Percentiles rank a stretch among this genome's conserved stretches.
Evolutionary conservation across 92 coral and sea anemone species (phyloP).

Genomic region (Bergia puertoricense): DNA sequence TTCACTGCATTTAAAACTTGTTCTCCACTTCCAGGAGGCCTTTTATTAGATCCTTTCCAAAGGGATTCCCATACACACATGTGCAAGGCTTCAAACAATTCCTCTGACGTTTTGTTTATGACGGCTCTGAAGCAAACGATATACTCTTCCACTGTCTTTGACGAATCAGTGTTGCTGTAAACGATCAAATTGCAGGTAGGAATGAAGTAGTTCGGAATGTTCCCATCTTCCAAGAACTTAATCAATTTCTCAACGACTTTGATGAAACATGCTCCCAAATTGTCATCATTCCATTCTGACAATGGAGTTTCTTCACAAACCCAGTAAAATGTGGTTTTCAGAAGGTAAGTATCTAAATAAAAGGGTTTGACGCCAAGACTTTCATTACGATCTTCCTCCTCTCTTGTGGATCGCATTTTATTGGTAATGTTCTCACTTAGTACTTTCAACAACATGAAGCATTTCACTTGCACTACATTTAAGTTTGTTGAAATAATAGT

Average conservation of each 20-base stretch:
- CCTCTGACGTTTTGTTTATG: not conserved
- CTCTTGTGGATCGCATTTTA: not conserved
- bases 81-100: not conserved
- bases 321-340: conserved; percentile 35
- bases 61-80: not conserved
- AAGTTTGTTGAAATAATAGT: not conserved
- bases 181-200: conserved; percentile 3
- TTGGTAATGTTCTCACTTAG: not conserved
- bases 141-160: too few species aligned
- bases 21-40: conserved; percentile 2
- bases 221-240: not conserved
- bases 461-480: conserved; percentile 23
- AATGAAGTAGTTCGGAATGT: conserved; percentile 12
- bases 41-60: not conserved
- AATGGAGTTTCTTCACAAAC: conserved; percentile 26
- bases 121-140: too few species aligned
- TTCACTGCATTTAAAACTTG: not conserved
- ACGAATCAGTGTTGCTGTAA: too few species aligned
- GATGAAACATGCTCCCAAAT: conserved; percentile 11
- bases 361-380: not conserved
- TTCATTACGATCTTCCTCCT: not conserved
- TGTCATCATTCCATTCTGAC: conserved; percentile 34
- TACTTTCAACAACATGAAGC: conserved; percentile 11
- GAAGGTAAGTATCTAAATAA: not conserved
- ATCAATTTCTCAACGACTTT: not conserved